Evolutionary conservation across 23 tunicate species (phyloP), one percentile per base, ranked within the genome.

Genomic region (Phallusia fumigata): DNA sequence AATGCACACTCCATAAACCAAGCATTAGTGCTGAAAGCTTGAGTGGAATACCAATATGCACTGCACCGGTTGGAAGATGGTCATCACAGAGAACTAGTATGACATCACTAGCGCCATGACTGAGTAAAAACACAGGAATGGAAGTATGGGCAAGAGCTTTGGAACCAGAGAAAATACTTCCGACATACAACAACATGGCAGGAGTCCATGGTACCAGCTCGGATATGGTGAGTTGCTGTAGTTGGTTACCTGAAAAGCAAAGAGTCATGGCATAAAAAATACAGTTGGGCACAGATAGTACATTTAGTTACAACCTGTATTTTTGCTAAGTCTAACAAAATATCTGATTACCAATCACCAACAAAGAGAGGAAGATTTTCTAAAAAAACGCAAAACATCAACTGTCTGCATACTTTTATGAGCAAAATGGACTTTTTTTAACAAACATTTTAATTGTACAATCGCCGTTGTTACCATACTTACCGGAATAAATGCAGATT

Each of bases 121-220:
- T 85, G 19, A 86, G 36, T 18, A 94, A 33, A 86, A 94, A 94
- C 33, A 84, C 85, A 28, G 98, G 94, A 74, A 94, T 75, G 30
- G 98, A 81, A 31, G 86, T 74, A 45, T 76, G 82, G 30, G 90
- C 65, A 15, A 94, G 74, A 19, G 94, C 91, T 22, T 80, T 94
- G 0, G 98, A 94, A 18, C 98, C 98, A 65, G 89, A 86, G 53
- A 73, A 89, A 35, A 94, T 83, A 28, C 96, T 83, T 21, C 87
- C 90, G 31, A 89, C 88, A 75, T 94, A 86, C 5, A 94, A 53
- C 0, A 94, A 35, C 98, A 94, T 89, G n/a, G 98, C 95, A 33
- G 95, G 95, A 30, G 81, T 45, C 91, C 90, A 94, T 32, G 94
- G 88, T 15, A 79, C 22, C 12, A 89, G 74, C 10, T 94, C 91